phyloP scores from a whole-genome alignment of 2,113 vertebrate genomes.

The Epinephelus cyanopodus region DNA sequence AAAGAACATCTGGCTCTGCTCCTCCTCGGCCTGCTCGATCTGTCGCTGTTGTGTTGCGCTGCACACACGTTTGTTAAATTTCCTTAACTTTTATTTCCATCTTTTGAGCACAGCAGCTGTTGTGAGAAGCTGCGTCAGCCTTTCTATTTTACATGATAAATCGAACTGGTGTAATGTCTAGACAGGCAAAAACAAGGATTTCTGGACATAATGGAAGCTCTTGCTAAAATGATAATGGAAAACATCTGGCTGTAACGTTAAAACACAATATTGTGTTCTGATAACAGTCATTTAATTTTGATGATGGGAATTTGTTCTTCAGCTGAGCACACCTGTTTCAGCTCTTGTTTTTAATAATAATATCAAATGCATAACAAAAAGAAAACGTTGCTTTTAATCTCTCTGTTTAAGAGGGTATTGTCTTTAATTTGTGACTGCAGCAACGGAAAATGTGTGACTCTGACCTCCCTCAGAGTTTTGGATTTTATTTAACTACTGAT shows the following conservation, averaged over 20 bases:
- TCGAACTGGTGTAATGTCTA: not conserved
- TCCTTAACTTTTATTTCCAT: not conserved
- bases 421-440: not conserved
- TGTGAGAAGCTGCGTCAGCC: not conserved
- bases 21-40: slow-evolving; percentile 1
- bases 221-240: not conserved
- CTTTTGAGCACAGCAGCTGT: not conserved
- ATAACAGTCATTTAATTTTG: not conserved
- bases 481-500: slow-evolving; percentile 21
- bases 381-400: not conserved
- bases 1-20: slow-evolving; percentile 19
- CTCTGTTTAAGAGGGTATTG: not conserved
- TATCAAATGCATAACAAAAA: not conserved
- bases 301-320: not conserved
- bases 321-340: not conserved
- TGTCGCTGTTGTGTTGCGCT: not conserved
- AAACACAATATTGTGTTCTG: not conserved
- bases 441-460: not conserved
- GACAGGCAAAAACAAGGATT: not conserved
- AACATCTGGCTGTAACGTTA: not conserved
- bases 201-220: not conserved
- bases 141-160: not conserved
- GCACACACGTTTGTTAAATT: not conserved
- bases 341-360: not conserved
- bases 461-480: slow-evolving; percentile 18